phyloP scores from a whole-genome alignment of 2,888 invertebrate species.

The Dugesia japonica region DNA sequence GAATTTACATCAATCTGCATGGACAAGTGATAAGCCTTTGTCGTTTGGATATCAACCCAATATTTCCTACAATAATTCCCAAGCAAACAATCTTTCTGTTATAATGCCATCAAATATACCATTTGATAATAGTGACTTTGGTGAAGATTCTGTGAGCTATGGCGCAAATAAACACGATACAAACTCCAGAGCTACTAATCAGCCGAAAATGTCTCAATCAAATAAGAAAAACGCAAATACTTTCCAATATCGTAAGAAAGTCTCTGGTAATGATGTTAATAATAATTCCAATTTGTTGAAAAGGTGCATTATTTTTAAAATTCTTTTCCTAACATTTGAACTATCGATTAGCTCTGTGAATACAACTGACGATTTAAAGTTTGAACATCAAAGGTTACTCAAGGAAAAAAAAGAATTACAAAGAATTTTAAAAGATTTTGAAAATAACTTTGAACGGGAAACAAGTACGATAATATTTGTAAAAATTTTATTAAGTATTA shows the following conservation, averaged over 20 bases:
- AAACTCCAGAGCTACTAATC: neutral
- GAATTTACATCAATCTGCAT: neutral
- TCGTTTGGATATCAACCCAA: neutral
- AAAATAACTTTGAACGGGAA: neutral
- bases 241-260: neutral
- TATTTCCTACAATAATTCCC: neutral
- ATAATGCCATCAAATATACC: neutral
- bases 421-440: neutral
- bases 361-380: neutral
- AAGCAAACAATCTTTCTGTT: neutral
- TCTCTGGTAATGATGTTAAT: neutral
- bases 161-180: neutral
- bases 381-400: neutral
- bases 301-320: too few relatives aligned
- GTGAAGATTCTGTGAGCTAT: neutral
- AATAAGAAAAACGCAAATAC: neutral
- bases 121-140: neutral
- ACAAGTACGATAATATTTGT: neutral
- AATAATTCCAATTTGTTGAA: neutral
- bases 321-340: too few relatives aligned
- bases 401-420: conserved; percentile 1
- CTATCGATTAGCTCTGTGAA: neutral
- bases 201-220: neutral
- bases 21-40: neutral
- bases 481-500: too few relatives aligned